Conservation (phyloP, 1,140 invertebrate genomes). For the Bathynomus jamesi region DNA sequence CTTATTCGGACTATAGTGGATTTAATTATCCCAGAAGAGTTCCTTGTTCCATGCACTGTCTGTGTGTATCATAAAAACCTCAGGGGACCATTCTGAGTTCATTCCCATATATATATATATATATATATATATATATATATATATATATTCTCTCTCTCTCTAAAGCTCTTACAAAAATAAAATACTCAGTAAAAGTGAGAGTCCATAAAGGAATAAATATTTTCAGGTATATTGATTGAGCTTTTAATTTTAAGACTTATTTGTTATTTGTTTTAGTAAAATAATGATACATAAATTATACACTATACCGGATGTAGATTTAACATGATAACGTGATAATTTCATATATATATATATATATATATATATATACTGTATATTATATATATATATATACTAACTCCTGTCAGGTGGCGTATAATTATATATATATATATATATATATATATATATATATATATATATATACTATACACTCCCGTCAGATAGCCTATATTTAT, state of each 20-base stretch:
- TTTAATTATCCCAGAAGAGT: too few species aligned
- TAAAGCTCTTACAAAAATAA: too few species aligned
- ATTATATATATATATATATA: background rate
- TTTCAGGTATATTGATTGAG: background rate
- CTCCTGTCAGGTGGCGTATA: background rate
- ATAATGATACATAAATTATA: background rate
- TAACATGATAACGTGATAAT: background rate
- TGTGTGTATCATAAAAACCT: too few species aligned
- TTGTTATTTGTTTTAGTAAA: background rate
- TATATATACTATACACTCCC: background rate
- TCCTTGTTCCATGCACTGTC: too few species aligned
- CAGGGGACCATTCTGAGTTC: too few species aligned
- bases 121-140: too few species aligned
- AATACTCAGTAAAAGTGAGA: too few species aligned
- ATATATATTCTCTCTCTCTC: too few species aligned
- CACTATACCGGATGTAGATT: background rate
- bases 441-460: background rate
- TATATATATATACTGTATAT: background rate
- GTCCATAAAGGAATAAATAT: too few species aligned
- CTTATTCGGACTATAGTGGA: too few species aligned
- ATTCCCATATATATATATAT: too few species aligned
- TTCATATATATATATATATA: background rate
- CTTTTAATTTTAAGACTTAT: background rate
- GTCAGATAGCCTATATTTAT: background rate
- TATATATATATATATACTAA: background rate